Evolutionary conservation across 2,888 invertebrate species (phyloP), one percentile per base, ranked within the genome.

Genomic region (Siphlonurus alternatus): DNA sequence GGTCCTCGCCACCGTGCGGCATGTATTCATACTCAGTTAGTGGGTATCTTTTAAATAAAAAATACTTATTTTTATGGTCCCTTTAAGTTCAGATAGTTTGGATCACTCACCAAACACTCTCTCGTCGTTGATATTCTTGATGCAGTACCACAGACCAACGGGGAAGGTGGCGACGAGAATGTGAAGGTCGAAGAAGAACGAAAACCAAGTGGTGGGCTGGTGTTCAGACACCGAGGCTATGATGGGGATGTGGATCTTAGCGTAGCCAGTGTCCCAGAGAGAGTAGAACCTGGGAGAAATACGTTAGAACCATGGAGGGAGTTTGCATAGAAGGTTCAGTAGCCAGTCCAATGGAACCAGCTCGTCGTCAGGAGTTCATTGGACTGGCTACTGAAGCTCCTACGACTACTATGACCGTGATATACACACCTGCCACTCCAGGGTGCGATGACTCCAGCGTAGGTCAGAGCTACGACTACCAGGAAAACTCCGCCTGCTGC

Each of bases 201-300:
- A 93, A 68, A 97, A 97, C 99, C 99, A 99, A 0, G 97, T 96
- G 0, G 99, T 99, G 0, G 99, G 99, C 78, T 99, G 99, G 83
- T 99, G 98, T 75, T 99, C 98, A 0, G 97, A 97, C 23, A 99
- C 98, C 0, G 96, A 96, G 0, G 98, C 98, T 70, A 99, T 99
- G 73, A 99, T 99, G 1, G 98, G 98, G 72, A 98, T 98, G 78
- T 99, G 98, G 71, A 98, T 95, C 78, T 98, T 99, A 3, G 99
- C 99, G 76, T 99, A 99, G 20, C 95, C 96, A 0, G 98, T 99
- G 76, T 99, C 99, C 98, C 98, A 98, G 2, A 99, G 80, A 0
- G 98, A 97, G 76, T 99, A 99, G 79, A 99, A 99, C 70, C 98
- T 84, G 73, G 15, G 69, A 67, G 67, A 61, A 53, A 56, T 53